Evolutionary conservation across 2,888 invertebrate species (phyloP), one percentile per base, ranked within the genome.

Genomic region (Microctonus hyperodae): DNA sequence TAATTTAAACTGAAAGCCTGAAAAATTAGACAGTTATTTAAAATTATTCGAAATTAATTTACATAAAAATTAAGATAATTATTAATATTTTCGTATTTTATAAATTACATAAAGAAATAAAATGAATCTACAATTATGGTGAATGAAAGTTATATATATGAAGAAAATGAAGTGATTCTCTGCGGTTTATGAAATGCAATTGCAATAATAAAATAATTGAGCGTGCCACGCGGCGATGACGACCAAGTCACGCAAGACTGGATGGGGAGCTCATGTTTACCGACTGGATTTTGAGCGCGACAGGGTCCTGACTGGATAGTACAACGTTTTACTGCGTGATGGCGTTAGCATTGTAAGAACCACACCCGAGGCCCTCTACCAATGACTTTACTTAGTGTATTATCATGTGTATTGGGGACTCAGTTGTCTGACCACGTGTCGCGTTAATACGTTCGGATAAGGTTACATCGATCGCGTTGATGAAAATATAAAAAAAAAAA

Each of bases 331-430:
- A 9, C 20, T 23, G 7, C 25, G 6, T 73, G 83, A 78, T 81
- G 83, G 81, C 83, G 80, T 72, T 76, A 69, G 67, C 61, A 67
- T 73, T 76, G 75, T 72, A 61, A 5, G 74, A 73, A 80, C 79
- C 81, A 81, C 81, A 79, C 79, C 79, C 80, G 79, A 78, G 79
- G 74, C 75, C 73, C 75, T 67, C 73, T 74, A 72, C 65, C 74
- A 67, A 72, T 67, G 65, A 60, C 73, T 73, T 72, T 73, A 2
- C 6, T 44, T 16, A 44, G 9, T 16, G 6, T 7, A 9, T 44
- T 44, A 7, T 73, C 69, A 61, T 69, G 67, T 69, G 67, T 65
- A 67, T 72, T 73, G 73, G 73, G 73, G 74, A 40, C 59, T 66
- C 73, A 69, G 69, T 72, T 22, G 55, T 33, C 51, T 31, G 71